These are phyloP conservation scores for Pseudochromis fuscus DNA, from an alignment of 2,797 vertebrate genomes.

Conservation along the genomic window DNA sequence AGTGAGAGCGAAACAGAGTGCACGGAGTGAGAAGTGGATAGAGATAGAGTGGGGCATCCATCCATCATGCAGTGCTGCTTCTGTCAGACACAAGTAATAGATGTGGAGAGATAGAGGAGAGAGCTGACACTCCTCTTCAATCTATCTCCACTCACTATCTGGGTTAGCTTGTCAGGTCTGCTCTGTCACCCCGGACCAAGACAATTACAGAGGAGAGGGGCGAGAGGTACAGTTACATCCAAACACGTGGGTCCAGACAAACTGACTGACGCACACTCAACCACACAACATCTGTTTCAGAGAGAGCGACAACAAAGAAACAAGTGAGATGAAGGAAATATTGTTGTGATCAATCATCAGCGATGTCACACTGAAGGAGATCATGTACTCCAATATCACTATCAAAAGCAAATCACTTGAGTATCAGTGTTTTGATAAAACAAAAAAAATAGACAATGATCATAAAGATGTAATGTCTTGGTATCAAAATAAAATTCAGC, in stretches of 20 bases:
- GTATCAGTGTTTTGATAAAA: too few species aligned
- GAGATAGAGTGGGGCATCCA: conserved; percentile 63
- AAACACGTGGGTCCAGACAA: conserved; percentile 25
- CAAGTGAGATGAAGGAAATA: background rate
- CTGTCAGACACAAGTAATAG: conserved; percentile 76
- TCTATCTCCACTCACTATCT: conserved; percentile 75
- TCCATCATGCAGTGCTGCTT: conserved; percentile 72
- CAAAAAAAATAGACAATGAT: too few species aligned
- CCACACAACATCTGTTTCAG: conserved; percentile 9
- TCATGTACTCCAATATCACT: background rate
- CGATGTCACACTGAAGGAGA: background rate
- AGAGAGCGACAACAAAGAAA: background rate
- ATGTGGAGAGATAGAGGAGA: conserved; percentile 73
- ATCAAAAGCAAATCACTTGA: too few species aligned
- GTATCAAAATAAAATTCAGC: background rate
- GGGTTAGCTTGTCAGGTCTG: conserved; percentile 75
- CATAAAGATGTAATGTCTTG: too few species aligned
- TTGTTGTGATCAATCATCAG: background rate
- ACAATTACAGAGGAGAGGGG: conserved; percentile 52
- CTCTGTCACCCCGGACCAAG: conserved; percentile 65
- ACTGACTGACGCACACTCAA: conserved; percentile 7
- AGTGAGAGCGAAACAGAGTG: conserved; percentile 46
- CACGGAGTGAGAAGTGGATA: conserved; percentile 60
- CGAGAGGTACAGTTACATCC: conserved; percentile 16
- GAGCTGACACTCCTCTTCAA: conserved; percentile 75